Evolutionary conservation across 2,888 invertebrate genomes (phyloP), one percentile per base, ranked within the genome.

Genomic region (Andrena minutula): DNA sequence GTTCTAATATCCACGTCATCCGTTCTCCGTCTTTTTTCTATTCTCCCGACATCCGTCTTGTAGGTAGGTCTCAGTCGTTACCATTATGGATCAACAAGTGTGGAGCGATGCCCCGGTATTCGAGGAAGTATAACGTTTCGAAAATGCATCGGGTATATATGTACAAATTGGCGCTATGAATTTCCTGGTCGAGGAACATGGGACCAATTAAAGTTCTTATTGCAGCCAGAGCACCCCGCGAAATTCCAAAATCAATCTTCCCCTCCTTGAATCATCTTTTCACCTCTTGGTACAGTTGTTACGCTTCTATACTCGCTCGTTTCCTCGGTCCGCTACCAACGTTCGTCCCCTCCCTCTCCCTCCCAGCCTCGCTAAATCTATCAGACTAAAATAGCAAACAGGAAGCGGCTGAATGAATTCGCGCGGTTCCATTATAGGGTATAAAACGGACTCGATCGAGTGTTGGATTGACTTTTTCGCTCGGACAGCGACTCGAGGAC

Each of bases 361-460:
- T 3, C 4, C 23, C 26, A 10, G 56, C 26, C 23, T 26, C 26
- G 10, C 56, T 56, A 26, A 32, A 30, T 51, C 56, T 35, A 41
- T 69, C 41, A 5, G 23, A 23, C 58, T 69, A 47, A 69, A 69
- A 47, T 41, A 58, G 58, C 69, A 58, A 69, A 69, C 58, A 58
- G 30, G 26, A 47, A 23, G 56, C 32, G 26, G 26, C 41, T 28
- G 56, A 26, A 56, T 26, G 41, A 41, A 49, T 28, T 66, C 65
- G 4, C 66, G 30, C 8, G 12, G 26, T 69, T 58, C 35, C 32
- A 12, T 26, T 35, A 35, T n/a, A 26, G 26, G 6, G 12, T 10
- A 5, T 20, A 53, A 69, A 56, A n/a, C n/a, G 23, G 35, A 56
- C 32, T 16, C 6, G 35, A n/a, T 26, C 12, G 6, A 51, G 41